Evolutionary conservation across 2,797 vertebrate genomes (phyloP).

Genomic region (Pampus argenteus): DNA sequence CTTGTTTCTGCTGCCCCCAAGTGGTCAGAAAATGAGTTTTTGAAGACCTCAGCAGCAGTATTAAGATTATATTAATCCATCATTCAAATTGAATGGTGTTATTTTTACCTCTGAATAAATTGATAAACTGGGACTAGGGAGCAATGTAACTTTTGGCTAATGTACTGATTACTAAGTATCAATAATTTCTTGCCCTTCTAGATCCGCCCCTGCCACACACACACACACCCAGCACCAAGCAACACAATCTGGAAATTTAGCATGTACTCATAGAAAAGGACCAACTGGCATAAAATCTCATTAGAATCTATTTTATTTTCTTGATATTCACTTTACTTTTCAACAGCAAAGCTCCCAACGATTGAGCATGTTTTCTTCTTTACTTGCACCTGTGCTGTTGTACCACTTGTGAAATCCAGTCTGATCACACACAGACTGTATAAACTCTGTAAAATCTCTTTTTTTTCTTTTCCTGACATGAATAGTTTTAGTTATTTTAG

Average conservation of each 20-base stretch:
- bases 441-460: conserved; percentile 7
- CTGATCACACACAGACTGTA: conserved; percentile 5
- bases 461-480: conserved; percentile 4
- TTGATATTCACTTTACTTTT: conserved; percentile 18
- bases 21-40: too few relatives aligned
- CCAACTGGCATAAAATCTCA: neutral
- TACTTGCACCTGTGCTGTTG: conserved; percentile 11
- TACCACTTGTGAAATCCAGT: conserved; percentile 12
- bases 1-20: too few relatives aligned
- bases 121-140: too few relatives aligned
- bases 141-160: neutral
- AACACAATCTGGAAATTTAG: neutral
- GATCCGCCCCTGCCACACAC: neutral
- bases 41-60: too few relatives aligned
- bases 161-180: neutral
- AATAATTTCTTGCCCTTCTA: neutral
- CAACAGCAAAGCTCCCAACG: neutral
- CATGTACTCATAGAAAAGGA: neutral
- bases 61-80: too few relatives aligned
- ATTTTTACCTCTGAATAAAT: too few relatives aligned
- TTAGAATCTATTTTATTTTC: conserved; percentile 3
- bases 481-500: neutral
- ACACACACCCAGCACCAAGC: neutral
- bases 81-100: too few relatives aligned
- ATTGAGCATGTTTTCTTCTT: neutral